These are phyloP conservation scores for Ictidomys tridecemlineatus DNA, from an alignment of 2,113 vertebrate genomes.

Conservation along the genomic window DNA sequence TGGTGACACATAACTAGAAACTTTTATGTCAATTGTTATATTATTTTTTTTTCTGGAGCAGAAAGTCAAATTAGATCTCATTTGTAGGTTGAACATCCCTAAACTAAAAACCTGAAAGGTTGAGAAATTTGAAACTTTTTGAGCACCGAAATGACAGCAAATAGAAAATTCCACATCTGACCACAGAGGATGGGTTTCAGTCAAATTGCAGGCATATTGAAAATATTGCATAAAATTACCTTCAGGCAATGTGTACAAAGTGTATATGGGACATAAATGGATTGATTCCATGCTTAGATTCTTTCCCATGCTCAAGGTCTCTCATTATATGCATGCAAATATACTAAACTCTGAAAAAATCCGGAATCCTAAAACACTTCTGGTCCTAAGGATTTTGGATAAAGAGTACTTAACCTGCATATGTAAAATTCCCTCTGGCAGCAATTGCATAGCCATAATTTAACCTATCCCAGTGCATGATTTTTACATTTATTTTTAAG, in stretches of 20 bases:
- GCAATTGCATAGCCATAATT: not conserved
- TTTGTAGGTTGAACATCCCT: not conserved
- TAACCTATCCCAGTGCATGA: rapidly evolving
- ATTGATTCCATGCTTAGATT: not conserved
- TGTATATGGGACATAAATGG: not conserved
- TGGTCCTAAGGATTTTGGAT: not conserved
- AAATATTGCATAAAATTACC: not conserved
- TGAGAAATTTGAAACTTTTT: not conserved
- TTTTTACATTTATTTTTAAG: not conserved
- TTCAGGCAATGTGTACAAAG: not conserved
- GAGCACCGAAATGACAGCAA: not conserved
- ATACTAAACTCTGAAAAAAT: not conserved
- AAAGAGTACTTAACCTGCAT: not conserved
- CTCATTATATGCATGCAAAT: not conserved
- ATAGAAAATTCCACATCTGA: not conserved
- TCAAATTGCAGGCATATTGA: not conserved
- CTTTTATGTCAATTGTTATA: not conserved
- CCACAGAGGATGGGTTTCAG: not conserved
- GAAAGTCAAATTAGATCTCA: not conserved
- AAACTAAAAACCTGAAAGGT: not conserved
- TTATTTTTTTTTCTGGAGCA: not conserved
- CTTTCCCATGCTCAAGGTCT: not conserved
- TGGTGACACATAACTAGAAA: too few relatives aligned
- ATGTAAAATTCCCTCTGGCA: not conserved
- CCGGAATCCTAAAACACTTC: not conserved